Evolutionary conservation across 2,888 invertebrate species (phyloP).

Genomic region (Craniophora ligustri): DNA sequence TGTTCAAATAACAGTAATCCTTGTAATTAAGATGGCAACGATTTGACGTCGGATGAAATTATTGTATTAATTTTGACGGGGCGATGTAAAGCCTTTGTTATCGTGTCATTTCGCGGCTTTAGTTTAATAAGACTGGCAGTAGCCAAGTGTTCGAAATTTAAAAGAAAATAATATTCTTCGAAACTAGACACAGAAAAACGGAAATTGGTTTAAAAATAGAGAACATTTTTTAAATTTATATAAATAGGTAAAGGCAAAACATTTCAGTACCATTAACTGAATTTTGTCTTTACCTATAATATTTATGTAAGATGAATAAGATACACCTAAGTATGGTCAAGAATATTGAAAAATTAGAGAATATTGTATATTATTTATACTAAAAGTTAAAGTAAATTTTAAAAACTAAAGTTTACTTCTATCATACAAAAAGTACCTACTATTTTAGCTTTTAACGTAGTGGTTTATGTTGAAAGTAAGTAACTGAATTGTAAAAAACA

Average conservation of each 20-base stretch:
- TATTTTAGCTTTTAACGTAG: background rate
- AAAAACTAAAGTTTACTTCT: background rate
- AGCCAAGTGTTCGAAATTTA: too few relatives aligned
- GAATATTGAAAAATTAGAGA: too few relatives aligned
- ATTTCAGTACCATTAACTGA: too few relatives aligned
- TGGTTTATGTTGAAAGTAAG: slow-evolving; percentile 10
- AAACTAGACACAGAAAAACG: too few relatives aligned
- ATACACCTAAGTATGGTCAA: too few relatives aligned
- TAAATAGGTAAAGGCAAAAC: too few relatives aligned
- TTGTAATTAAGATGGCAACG: slow-evolving; percentile 34
- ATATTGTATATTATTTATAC: background rate
- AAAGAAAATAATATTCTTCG: too few relatives aligned
- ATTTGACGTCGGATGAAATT: slow-evolving; percentile 12
- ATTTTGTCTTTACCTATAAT: too few relatives aligned
- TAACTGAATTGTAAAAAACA: slow-evolving; percentile 15
- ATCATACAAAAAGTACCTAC: background rate
- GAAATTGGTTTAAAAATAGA: too few relatives aligned
- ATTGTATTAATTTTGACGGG: slow-evolving; percentile 12
- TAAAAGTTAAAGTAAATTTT: background rate
- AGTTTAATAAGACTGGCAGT: too few relatives aligned
- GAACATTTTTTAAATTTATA: too few relatives aligned
- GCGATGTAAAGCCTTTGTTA: slow-evolving; percentile 2
- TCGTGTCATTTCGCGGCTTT: slow-evolving; percentile 8
- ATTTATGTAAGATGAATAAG: too few relatives aligned
- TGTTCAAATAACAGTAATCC: slow-evolving; percentile 38